These are phyloP conservation scores for Heliconius erato DNA, from an alignment of 2,888 invertebrate genomes.

Conservation along the genomic window DNA sequence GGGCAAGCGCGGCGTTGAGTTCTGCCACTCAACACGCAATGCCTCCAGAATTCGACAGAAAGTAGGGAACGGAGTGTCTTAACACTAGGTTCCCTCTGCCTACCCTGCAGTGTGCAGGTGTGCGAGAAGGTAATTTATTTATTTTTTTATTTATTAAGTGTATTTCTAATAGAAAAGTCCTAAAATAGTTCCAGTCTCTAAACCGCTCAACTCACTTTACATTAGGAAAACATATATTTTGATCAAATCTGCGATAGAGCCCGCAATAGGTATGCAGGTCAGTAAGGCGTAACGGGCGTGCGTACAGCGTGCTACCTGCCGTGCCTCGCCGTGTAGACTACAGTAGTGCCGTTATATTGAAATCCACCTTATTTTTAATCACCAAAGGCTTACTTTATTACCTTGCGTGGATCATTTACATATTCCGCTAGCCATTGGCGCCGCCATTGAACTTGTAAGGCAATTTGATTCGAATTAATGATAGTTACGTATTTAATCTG, in stretches of 20 bases:
- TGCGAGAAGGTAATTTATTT: too few relatives aligned
- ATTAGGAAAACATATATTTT: conserved; percentile 8
- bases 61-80: too few relatives aligned
- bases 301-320: conserved; percentile 32
- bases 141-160: too few relatives aligned
- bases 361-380: conserved; percentile 18
- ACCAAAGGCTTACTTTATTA: neutral
- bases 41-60: too few relatives aligned
- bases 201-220: neutral
- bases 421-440: conserved; percentile 39
- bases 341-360: conserved; percentile 1
- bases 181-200: neutral
- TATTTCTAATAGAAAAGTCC: neutral
- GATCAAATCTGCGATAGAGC: conserved; percentile 31
- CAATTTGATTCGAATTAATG: conserved; percentile 26
- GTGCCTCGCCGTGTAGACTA: neutral
- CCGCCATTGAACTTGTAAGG: conserved; percentile 38
- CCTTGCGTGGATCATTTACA: conserved; percentile 15
- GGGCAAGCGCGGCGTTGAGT: too few relatives aligned
- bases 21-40: too few relatives aligned
- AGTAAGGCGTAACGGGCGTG: conserved; percentile 46
- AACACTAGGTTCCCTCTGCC: too few relatives aligned
- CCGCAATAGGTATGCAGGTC: conserved; percentile 42
- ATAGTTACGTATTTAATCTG: conserved; percentile 28
- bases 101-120: too few relatives aligned